Evolutionary conservation across 2,888 invertebrate genomes (phyloP).

Genomic region (Acleris holmiana): DNA sequence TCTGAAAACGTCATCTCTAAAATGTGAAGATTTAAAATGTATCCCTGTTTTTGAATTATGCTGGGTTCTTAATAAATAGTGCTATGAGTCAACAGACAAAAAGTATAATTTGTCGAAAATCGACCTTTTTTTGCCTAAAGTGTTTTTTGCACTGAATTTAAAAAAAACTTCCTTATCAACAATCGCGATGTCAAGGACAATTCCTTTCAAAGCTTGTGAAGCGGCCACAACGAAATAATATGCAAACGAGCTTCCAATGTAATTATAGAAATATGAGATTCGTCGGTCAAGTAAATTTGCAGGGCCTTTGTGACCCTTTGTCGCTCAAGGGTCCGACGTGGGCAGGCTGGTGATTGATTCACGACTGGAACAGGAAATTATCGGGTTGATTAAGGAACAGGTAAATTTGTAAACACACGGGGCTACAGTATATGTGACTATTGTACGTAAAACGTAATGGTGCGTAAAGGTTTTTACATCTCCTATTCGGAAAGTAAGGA

Average conservation of each 20-base stretch:
- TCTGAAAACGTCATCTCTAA: too few species aligned
- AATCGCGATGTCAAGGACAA: background rate
- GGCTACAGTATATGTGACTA: background rate
- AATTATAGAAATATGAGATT: constrained; percentile 7
- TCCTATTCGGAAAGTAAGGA: too few species aligned
- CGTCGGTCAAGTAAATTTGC: constrained; percentile 14
- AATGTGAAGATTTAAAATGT: too few species aligned
- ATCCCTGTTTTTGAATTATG: too few species aligned
- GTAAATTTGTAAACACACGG: background rate
- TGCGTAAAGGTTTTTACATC: too few species aligned
- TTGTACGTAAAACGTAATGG: too few species aligned
- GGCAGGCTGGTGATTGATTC: background rate
- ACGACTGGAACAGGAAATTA: background rate
- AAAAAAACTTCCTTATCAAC: too few species aligned
- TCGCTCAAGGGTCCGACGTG: constrained; percentile 1
- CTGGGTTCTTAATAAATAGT: too few species aligned
- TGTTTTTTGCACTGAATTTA: too few species aligned
- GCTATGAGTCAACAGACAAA: too few species aligned
- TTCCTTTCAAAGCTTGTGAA: background rate
- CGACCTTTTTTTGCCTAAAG: too few species aligned
- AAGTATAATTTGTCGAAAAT: too few species aligned
- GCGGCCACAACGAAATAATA: constrained; percentile 12
- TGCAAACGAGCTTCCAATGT: constrained; percentile 4
- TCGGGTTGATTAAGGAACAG: background rate
- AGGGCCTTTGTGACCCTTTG: constrained; percentile 6